Percentiles rank a stretch among this genome's conserved stretches.
phyloP scores from a whole-genome alignment of 2,888 invertebrate genomes.

The Pyrrhia umbra region DNA sequence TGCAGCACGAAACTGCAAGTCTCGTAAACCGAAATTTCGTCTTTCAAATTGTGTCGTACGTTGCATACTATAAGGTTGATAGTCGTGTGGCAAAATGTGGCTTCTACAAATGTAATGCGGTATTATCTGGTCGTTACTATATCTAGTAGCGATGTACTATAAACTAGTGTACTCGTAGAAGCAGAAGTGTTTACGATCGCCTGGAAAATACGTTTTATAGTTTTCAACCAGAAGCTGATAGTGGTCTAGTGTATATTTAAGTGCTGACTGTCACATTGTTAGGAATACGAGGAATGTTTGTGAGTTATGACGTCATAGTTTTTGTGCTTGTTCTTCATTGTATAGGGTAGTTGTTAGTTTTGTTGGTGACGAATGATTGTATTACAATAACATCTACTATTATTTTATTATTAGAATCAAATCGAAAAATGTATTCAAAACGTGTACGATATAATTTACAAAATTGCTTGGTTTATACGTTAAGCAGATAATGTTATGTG shows the following conservation, averaged over 20 bases:
- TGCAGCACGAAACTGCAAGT: constrained; percentile 65
- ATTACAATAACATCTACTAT: too few relatives aligned
- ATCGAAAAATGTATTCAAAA: too few relatives aligned
- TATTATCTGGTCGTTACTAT: constrained; percentile 61
- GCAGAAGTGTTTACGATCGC: constrained; percentile 82
- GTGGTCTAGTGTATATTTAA: constrained; percentile 4
- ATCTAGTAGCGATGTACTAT: constrained; percentile 53
- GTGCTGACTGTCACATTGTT: neutral
- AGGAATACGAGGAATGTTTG: neutral
- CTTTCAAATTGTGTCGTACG: constrained; percentile 35
- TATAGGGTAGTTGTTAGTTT: neutral
- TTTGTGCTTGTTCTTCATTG: neutral
- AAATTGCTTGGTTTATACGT: too few relatives aligned
- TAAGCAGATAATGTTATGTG: too few relatives aligned
- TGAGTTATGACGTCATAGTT: constrained; percentile 1
- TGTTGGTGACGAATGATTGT: neutral
- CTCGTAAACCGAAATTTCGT: constrained; percentile 32
- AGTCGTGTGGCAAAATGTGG: constrained; percentile 17
- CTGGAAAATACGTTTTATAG: constrained; percentile 78
- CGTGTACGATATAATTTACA: too few relatives aligned
- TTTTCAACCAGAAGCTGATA: constrained; percentile 68
- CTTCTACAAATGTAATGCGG: constrained; percentile 46
- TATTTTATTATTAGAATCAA: too few relatives aligned
- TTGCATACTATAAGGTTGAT: constrained; percentile 5
- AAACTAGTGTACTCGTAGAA: constrained; percentile 57